Percentiles rank a stretch among this genome's conserved stretches.
Evolutionary conservation across 1,140 invertebrate genomes (phyloP).

Genomic region (Anoplolepis gracilipes): DNA sequence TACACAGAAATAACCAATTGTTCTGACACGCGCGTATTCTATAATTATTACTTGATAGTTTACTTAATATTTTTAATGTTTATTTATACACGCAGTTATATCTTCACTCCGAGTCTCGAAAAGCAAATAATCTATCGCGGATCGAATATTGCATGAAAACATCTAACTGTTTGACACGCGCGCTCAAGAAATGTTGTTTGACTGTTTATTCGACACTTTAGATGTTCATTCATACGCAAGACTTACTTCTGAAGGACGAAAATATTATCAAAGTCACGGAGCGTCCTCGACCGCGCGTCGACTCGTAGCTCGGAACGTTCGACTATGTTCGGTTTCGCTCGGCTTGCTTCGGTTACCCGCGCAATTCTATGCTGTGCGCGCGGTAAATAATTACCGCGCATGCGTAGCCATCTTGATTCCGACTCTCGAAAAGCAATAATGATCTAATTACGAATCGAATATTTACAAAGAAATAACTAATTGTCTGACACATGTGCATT

Average conservation of each 20-base stretch:
- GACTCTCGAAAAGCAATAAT: neutral
- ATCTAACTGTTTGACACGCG: neutral
- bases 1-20: too few species aligned
- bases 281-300: too few species aligned
- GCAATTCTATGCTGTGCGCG: neutral
- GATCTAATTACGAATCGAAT: neutral
- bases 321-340: neutral
- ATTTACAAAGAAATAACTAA: too few species aligned
- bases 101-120: too few species aligned
- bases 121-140: too few species aligned
- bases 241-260: neutral
- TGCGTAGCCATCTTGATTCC: neutral
- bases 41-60: neutral
- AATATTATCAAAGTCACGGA: neutral
- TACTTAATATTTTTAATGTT: neutral
- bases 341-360: neutral
- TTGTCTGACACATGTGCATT: too few species aligned
- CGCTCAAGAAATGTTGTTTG: neutral
- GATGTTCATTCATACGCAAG: neutral
- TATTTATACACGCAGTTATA: too few species aligned
- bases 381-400: neutral
- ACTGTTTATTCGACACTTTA: too few species aligned
- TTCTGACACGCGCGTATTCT: neutral
- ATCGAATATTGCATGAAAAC: neutral
- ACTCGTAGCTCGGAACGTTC: neutral